Evolutionary conservation across 2,113 vertebrate species (phyloP).

Genomic region (Pelvicachromis taeniatus): DNA sequence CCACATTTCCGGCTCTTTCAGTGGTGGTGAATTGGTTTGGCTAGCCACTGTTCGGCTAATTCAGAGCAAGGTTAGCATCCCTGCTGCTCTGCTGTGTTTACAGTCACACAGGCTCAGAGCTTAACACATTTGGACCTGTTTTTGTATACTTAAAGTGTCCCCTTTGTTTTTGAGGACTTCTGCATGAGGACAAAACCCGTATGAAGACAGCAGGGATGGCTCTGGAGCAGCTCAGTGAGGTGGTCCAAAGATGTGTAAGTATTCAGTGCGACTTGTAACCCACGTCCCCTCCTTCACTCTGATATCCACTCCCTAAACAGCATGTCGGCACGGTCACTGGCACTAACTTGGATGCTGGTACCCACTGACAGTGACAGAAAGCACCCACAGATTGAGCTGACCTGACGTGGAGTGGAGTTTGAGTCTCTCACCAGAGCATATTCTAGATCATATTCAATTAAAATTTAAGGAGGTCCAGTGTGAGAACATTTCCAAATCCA

Average conservation of each 20-base stretch:
- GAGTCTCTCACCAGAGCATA: background rate
- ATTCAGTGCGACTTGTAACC: background rate
- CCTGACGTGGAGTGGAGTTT: background rate
- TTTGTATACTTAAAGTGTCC: background rate
- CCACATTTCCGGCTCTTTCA: rapidly evolving
- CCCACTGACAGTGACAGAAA: background rate
- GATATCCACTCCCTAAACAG: background rate
- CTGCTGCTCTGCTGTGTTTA: background rate
- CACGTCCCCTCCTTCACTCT: background rate
- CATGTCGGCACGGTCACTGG: background rate
- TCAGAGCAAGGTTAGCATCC: background rate
- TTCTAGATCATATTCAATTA: background rate
- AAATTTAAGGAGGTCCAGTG: background rate
- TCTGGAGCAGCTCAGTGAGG: conserved; percentile 84
- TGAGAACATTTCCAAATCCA: background rate
- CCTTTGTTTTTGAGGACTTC: background rate
- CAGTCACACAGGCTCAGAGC: background rate
- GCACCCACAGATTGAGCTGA: background rate
- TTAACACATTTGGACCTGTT: background rate
- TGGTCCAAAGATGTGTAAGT: conserved; percentile 95
- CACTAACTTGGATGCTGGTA: background rate
- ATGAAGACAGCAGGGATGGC: conserved; percentile 74
- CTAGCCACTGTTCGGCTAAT: background rate
- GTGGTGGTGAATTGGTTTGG: background rate
- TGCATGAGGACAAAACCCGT: background rate